A percentile compares a stretch with the other conserved stretches of the same genome.
Conservation (phyloP, 2,113 vertebrate species). For the Chaetorhynchus papuensis region DNA sequence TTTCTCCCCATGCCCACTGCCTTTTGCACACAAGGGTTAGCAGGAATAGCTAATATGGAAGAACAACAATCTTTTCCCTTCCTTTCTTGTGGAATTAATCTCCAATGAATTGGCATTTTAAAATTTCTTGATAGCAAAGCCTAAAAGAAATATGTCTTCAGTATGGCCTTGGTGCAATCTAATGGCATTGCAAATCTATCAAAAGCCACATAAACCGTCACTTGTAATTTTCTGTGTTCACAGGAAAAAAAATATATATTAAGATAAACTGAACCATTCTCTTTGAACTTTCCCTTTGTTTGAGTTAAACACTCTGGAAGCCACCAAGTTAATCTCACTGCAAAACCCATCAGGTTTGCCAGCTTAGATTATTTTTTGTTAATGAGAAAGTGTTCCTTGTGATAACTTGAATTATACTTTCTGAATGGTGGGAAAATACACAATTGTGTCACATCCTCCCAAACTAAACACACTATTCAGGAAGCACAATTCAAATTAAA, state of each 20-base stretch:
- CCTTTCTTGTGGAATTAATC: neutral
- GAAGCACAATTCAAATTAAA: neutral
- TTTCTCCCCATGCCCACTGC: neutral
- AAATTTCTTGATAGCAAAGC: neutral
- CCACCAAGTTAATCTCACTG: neutral
- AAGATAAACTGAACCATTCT: neutral
- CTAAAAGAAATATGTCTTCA: neutral
- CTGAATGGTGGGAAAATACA: conserved; percentile 35
- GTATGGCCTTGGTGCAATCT: neutral
- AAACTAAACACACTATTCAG: neutral
- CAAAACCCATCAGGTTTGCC: neutral
- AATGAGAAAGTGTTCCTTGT: neutral
- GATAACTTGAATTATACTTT: conserved; percentile 16
- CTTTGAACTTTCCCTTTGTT: conserved; percentile 21
- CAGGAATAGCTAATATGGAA: neutral
- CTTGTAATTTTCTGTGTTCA: neutral
- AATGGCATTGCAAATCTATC: neutral
- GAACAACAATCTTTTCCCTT: neutral
- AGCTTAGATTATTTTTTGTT: neutral
- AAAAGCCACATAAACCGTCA: neutral
- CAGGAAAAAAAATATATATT: neutral
- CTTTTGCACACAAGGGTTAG: neutral
- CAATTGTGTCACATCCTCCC: neutral
- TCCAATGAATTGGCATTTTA: neutral
- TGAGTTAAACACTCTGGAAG: neutral